A percentile compares a stretch with the other conserved stretches of the same genome.
phyloP scores from a whole-genome alignment of 2,797 vertebrate species.

The Leontocebus nigricollis region DNA sequence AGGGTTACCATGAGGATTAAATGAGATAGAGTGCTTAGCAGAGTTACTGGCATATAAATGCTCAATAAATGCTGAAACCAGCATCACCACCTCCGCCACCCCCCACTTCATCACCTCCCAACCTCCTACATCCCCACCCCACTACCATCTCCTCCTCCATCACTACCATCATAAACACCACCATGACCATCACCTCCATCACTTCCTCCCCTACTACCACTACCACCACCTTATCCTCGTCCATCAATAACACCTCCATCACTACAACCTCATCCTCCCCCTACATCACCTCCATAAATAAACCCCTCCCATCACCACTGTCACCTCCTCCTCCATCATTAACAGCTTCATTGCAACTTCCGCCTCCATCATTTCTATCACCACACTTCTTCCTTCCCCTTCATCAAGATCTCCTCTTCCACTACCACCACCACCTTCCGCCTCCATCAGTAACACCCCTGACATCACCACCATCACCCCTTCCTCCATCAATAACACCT shows the following conservation, averaged over 20 bases:
- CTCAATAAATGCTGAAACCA: neutral
- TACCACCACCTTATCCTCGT: too few relatives aligned
- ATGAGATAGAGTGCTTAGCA: neutral
- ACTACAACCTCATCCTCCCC: neutral
- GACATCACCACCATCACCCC: neutral
- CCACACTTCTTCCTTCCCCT: neutral
- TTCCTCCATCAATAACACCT: neutral
- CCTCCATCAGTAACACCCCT: too few relatives aligned
- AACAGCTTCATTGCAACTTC: neutral
- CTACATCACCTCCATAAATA: too few relatives aligned
- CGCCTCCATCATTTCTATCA: neutral
- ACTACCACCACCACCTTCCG: accelerated
- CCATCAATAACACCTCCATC: too few relatives aligned
- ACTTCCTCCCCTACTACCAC: neutral
- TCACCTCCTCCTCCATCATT: too few relatives aligned
- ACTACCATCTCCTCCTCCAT: neutral
- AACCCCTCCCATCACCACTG: neutral
- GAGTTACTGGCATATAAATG: neutral
- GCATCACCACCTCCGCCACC: too few relatives aligned
- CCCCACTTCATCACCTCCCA: too few relatives aligned
- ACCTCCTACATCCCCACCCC: neutral
- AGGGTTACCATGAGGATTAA: neutral
- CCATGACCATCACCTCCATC: neutral
- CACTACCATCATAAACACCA: neutral
- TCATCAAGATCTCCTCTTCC: neutral